These are phyloP conservation scores for Sitodiplosis mosellana DNA, from an alignment of 1,140 invertebrate species.

Conservation along the genomic window DNA sequence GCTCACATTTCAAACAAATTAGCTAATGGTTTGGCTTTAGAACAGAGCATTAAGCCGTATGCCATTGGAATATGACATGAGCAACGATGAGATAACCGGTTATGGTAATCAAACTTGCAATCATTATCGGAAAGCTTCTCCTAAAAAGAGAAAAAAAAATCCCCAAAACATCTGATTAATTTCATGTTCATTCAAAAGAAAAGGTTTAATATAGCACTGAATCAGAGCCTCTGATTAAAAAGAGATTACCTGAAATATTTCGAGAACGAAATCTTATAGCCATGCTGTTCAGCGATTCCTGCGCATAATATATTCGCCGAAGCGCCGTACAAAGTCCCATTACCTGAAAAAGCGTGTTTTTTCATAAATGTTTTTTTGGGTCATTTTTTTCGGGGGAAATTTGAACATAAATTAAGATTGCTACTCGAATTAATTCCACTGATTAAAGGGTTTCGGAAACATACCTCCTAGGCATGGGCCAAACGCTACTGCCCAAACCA, in stretches of 20 bases:
- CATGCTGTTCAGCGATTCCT: constrained; percentile 65
- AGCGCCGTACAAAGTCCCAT: constrained; percentile 65
- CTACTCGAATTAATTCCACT: too few species aligned
- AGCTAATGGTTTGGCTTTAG: too few species aligned
- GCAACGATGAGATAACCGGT: constrained; percentile 48
- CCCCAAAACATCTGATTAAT: constrained; percentile 14
- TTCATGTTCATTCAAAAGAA: background rate
- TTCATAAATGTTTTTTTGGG: background rate
- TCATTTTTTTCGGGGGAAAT: too few species aligned
- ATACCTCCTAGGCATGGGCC: constrained; percentile 61
- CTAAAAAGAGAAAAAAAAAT: constrained; percentile 27
- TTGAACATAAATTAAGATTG: too few species aligned
- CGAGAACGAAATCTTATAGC: constrained; percentile 53
- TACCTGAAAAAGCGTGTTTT: constrained; percentile 31
- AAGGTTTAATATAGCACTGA: background rate
- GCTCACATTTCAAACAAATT: too few species aligned
- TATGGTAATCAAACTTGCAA: constrained; percentile 42
- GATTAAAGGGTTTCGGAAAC: too few species aligned
- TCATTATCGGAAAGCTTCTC: constrained; percentile 59
- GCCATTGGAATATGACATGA: constrained; percentile 47
- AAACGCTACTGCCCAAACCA: constrained; percentile 56
- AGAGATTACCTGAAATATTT: constrained; percentile 48
- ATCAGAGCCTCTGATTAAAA: too few species aligned
- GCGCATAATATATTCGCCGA: constrained; percentile 67
- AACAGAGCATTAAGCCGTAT: constrained; percentile 10